These are phyloP conservation scores for Ophonus ardosiacus DNA, from an alignment of 2,888 invertebrate genomes.

Conservation along the genomic window DNA sequence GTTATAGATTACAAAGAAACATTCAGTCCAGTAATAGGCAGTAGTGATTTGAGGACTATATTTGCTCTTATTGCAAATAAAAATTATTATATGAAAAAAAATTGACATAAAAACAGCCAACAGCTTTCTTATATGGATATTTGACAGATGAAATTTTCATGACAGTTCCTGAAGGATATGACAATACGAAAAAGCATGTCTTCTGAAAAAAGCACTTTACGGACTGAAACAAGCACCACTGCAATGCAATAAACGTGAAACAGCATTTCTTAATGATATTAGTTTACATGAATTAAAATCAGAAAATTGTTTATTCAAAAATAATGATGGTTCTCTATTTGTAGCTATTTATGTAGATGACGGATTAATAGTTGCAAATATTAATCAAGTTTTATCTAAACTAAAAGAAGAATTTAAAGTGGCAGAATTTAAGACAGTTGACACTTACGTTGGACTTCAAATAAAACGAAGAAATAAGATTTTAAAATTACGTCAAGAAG, in stretches of 20 bases:
- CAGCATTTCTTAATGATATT: neutral
- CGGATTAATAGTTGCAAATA: neutral
- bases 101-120: constrained; percentile 48
- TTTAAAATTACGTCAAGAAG: no score
- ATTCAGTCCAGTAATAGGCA: constrained; percentile 16
- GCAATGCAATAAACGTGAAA: neutral
- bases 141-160: constrained; percentile 50
- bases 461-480: no score
- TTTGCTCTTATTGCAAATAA: constrained; percentile 49
- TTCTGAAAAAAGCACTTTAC: no score
- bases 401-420: neutral
- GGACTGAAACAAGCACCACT: neutral
- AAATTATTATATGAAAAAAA: neutral
- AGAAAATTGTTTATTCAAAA: constrained; percentile 4
- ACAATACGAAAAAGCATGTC: neutral
- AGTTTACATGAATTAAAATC: neutral
- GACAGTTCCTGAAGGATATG: constrained; percentile 55
- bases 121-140: constrained; percentile 54
- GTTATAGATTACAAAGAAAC: neutral
- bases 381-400: neutral
- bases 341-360: constrained; percentile 9
- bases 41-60: constrained; percentile 11
- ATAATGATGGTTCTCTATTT: neutral
- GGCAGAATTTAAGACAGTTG: neutral
- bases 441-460: neutral